phyloP scores from a whole-genome alignment of 2,888 invertebrate genomes.

The Macaria liturata region DNA sequence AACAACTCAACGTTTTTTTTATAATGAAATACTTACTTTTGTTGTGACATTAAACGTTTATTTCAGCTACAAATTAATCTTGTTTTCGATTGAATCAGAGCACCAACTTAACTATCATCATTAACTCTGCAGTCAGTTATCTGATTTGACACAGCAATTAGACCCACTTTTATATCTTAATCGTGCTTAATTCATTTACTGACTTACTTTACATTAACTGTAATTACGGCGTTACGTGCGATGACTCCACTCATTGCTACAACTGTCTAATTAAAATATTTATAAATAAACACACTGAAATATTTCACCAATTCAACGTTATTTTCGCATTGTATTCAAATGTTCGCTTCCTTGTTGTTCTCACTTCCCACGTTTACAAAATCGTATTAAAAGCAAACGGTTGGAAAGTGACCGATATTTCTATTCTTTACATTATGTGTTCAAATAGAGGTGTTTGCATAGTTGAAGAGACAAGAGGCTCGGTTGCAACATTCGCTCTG shows the following conservation, averaged over 20 bases:
- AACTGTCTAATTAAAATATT: constrained; percentile 33
- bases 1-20: no score
- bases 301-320: constrained; percentile 15
- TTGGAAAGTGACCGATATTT: constrained; percentile 36
- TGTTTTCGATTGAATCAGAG: not conserved
- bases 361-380: constrained; percentile 34
- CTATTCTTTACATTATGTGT: constrained; percentile 31
- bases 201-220: constrained; percentile 27
- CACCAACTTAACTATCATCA: not conserved
- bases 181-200: constrained; percentile 28
- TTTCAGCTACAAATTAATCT: no score
- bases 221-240: constrained; percentile 30
- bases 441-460: constrained; percentile 36
- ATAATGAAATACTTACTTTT: no score
- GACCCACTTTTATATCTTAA: constrained; percentile 38
- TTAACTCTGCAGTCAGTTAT: constrained; percentile 31
- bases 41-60: no score
- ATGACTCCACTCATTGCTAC: constrained; percentile 12
- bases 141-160: constrained; percentile 34
- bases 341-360: constrained; percentile 28
- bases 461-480: constrained; percentile 34
- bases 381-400: constrained; percentile 34
- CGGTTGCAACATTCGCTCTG: constrained; percentile 32
- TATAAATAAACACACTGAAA: constrained; percentile 10
- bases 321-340: constrained; percentile 29